Evolutionary conservation across 2,888 invertebrate genomes (phyloP), one percentile per base, ranked within the genome.

Genomic region (Aphidius colemani): DNA sequence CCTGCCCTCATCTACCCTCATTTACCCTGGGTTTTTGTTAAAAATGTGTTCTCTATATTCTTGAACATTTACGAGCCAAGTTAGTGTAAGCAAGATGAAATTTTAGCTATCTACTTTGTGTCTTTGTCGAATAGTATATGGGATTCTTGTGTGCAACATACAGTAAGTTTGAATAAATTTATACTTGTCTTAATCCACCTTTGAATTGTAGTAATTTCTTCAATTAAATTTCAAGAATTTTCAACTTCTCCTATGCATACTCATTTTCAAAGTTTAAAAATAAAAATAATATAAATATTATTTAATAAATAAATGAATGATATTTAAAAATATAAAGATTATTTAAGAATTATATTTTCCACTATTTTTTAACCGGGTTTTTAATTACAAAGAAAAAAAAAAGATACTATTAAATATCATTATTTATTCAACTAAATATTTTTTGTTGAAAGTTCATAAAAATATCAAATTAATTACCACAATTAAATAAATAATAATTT

Each of bases 171-270:
- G 59, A 63, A 59, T 53, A 63, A 63, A 63, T 63, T 59, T 53
- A 18, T 48, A 53, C 40, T 46, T 41, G 40, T 45, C 53, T 60
- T 60, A 53, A 59, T 53, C 46, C 48, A 59, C 53, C 59, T 63
- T 63, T 63, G 51, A 63, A 63, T 63, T 46, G 59, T 11, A 41
- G 63, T 59, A 59, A 63, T 63, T 63, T 59, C 30, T 59, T 48
- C 59, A 63, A 63, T 63, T 63, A 63, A 48, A 63, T 59, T 60
- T 18, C 18, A 18, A 53, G 48, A 30, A 30, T 30, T 30, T 30
- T 30, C 3, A 30, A 30, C 30, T 30, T 30, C 5, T 30, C 2
- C 13, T 18, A 18, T 18, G 2, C 13, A 13, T 13, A 1, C 2
- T 13, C 1, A 1, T 1, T 13, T 13, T 13, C 2, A 18, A 18